phyloP scores from a whole-genome alignment of 2,113 vertebrate species.

The Mixornis gularis region DNA sequence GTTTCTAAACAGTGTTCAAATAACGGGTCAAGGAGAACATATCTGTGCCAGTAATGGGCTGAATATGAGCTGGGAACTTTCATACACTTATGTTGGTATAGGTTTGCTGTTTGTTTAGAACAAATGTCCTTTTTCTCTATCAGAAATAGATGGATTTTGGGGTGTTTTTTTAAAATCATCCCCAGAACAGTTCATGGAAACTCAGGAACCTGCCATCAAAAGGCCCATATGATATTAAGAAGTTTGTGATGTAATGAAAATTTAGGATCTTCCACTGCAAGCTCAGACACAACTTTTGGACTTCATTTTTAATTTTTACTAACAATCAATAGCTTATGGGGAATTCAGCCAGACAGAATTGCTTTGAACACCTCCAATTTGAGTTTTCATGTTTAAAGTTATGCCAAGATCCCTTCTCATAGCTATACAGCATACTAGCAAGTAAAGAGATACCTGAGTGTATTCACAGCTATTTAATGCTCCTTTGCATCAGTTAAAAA shows the following conservation, averaged over 20 bases:
- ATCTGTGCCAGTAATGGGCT: background rate
- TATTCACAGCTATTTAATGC: background rate
- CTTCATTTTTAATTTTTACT: background rate
- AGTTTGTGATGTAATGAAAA: background rate
- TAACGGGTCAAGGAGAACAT: background rate
- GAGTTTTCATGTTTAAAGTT: background rate
- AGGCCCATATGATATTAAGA: background rate
- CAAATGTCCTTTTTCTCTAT: background rate
- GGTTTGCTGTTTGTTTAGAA: background rate
- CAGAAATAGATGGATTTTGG: background rate
- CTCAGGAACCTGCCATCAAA: background rate
- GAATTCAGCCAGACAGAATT: background rate
- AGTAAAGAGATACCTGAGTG: background rate
- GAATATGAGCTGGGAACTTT: background rate
- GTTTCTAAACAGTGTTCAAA: background rate
- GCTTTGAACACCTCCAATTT: background rate
- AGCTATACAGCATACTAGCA: background rate
- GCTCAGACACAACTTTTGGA: background rate
- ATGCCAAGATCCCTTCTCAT: background rate
- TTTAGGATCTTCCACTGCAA: background rate
- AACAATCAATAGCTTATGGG: background rate
- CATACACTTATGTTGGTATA: fast-evolving
- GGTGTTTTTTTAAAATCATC: background rate
- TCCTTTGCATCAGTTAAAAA: background rate
- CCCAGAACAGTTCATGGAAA: background rate